Conservation (phyloP, 2,797 vertebrate genomes). For the Gallinago solitaria region DNA sequence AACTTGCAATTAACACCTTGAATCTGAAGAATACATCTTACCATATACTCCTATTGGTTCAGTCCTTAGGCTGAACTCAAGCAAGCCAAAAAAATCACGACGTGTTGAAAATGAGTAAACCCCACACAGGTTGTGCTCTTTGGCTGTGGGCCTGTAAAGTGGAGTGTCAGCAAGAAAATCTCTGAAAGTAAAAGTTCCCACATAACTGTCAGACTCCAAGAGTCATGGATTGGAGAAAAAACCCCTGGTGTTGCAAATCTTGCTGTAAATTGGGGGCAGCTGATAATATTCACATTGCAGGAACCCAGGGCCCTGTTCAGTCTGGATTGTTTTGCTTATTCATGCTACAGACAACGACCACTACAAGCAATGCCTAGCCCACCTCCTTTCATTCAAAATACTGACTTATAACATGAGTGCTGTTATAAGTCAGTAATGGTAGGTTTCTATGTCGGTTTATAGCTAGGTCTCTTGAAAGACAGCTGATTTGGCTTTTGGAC, state of each 20-base stretch:
- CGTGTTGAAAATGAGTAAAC: not conserved
- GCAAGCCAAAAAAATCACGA: not conserved
- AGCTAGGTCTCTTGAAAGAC: not conserved
- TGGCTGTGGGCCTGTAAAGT: not conserved
- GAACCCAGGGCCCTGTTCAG: not conserved
- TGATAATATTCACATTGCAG: not conserved
- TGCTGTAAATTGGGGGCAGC: not conserved
- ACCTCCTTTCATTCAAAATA: not conserved
- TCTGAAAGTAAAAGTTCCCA: not conserved
- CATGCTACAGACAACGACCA: accelerated
- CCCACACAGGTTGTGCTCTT: not conserved
- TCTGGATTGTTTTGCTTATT: not conserved
- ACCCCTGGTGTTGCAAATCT: not conserved
- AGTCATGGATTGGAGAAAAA: not conserved
- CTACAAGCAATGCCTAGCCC: not conserved
- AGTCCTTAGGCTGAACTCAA: not conserved
- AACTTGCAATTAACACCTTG: not conserved
- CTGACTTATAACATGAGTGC: not conserved
- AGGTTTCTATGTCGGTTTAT: not conserved
- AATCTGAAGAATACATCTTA: not conserved
- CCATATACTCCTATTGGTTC: not conserved
- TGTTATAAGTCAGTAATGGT: not conserved
- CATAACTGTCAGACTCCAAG: not conserved
- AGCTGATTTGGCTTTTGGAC: not conserved
- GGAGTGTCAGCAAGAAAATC: not conserved